A percentile compares a stretch with the other conserved stretches of the same genome.
These are phyloP conservation scores for Melieria crassipennis DNA, from an alignment of 2,888 invertebrate genomes.

Conservation along the genomic window DNA sequence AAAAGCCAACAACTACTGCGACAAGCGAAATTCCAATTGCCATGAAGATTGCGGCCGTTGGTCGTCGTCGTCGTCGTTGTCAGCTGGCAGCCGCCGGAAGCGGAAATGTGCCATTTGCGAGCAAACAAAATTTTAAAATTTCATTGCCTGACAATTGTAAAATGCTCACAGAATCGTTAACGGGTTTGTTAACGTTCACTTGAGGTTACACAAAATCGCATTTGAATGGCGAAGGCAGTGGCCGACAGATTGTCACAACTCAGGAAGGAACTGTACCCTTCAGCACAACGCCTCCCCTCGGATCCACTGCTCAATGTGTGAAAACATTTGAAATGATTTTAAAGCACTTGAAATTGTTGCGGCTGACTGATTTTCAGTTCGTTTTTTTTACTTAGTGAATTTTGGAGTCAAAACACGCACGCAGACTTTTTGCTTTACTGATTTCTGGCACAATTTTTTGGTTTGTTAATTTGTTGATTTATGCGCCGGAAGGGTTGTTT, in stretches of 20 bases:
- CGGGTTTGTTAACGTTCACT: too few relatives aligned
- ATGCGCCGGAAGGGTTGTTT: slow-evolving; percentile 62
- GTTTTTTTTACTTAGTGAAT: too few relatives aligned
- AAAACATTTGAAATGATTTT: too few relatives aligned
- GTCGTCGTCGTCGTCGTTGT: not conserved
- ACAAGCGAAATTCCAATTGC: slow-evolving; percentile 30
- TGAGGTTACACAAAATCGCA: too few relatives aligned
- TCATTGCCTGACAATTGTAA: too few relatives aligned
- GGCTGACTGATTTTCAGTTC: not conserved
- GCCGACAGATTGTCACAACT: too few relatives aligned
- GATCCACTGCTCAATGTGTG: too few relatives aligned
- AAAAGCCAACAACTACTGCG: slow-evolving; percentile 47
- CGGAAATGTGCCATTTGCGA: slow-evolving; percentile 40
- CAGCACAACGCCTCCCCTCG: too few relatives aligned
- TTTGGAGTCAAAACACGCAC: not conserved
- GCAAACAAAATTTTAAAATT: not conserved
- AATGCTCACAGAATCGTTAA: too few relatives aligned
- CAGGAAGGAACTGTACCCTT: too few relatives aligned
- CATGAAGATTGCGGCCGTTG: slow-evolving; percentile 14
- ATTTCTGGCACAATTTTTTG: slow-evolving; percentile 25
- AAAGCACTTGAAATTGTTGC: slow-evolving; percentile 21
- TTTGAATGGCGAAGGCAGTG: too few relatives aligned
- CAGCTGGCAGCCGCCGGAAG: slow-evolving; percentile 28
- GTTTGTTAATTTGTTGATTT: slow-evolving; percentile 58
- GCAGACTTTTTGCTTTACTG: slow-evolving; percentile 9